Base-by-base conservation (phyloP, 1,140 invertebrate species). In the Pseudomyrmex concolor region DNA sequence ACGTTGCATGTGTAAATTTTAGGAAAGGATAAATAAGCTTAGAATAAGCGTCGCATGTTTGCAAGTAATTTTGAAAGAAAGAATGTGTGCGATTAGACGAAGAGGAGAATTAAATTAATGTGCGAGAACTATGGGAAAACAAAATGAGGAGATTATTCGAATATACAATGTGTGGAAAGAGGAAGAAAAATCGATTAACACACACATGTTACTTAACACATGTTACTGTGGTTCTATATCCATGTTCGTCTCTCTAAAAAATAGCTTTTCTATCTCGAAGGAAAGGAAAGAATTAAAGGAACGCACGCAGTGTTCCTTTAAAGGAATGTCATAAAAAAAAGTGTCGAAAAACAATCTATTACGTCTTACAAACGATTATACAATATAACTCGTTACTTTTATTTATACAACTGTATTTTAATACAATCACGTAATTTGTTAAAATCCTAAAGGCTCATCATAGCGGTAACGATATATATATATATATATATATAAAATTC, bases 1-100 rank as follows among this genome's bases (percentile, higher is more conserved):
- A 82, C 48, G 51, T 84, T 90, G 86, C 84, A 89, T 90, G 85
- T 84, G 89, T 90, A 90, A 70, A 74, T 54, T 70, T 70, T 89
- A 89, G 82, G 13, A 43, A 59, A 60, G 10, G 60, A 81, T 59
- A 87, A 72, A 60, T 85, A 88, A 9, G 34, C 34, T 81, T 84
- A 72, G 55, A 73, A 51, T 72, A 54, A 74, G 54, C 50, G 60
- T 17, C 17, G n/a, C 55, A 60, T 80, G 85, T 59, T 59, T 84
- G 62, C 54, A n/a, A 55, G 50, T 63, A 59, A 71, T 10, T 54
- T 17, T 50, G 25, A 10, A 12, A 60, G 2, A 71, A 22, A 66
- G 59, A 4, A 7, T 17, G 8, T 34, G 34, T 34, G 25, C 25
- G 34, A 34, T 2, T 7, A 22, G 2, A n/a, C 1, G 62, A 45